Percentiles rank a stretch among this genome's conserved stretches.
Evolutionary conservation across 2,888 invertebrate species (phyloP).

Genomic region (Meliscaeva auricollis): DNA sequence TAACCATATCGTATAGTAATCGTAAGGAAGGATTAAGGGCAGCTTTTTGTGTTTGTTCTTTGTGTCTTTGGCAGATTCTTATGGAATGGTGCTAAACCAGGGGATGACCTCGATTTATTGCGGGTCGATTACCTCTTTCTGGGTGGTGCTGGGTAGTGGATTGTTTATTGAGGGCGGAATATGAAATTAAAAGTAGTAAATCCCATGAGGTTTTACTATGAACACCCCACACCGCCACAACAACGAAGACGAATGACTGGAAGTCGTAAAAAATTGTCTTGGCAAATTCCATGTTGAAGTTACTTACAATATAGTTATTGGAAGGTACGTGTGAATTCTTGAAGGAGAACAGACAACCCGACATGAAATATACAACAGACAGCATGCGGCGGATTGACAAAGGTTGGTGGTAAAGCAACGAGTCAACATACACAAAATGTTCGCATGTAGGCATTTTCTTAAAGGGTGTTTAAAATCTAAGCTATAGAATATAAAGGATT

Average conservation of each 20-base stretch:
- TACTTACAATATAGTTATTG: neutral
- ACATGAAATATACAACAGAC: conserved; percentile 45
- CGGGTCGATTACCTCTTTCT: conserved; percentile 73
- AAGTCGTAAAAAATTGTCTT: conserved; percentile 48
- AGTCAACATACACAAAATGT: neutral
- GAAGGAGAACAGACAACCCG: conserved; percentile 39
- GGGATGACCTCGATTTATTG: conserved; percentile 75
- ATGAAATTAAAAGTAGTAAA: conserved; percentile 60
- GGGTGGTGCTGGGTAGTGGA: neutral
- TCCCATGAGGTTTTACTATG: conserved; percentile 6
- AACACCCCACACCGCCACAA: neutral
- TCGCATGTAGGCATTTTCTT: neutral
- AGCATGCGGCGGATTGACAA: conserved; percentile 41
- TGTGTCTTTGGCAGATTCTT: conserved; percentile 17
- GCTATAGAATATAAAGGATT: no score
- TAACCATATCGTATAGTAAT: neutral
- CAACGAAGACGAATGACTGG: neutral
- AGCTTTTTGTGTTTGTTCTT: neutral
- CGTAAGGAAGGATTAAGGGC: conserved; percentile 31
- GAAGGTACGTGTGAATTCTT: conserved; percentile 39
- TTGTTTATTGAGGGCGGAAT: conserved; percentile 46
- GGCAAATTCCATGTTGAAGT: conserved; percentile 39
- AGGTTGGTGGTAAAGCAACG: conserved; percentile 12
- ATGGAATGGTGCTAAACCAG: conserved; percentile 66
- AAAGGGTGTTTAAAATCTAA: neutral